Base-by-base conservation (phyloP, 2,113 vertebrate genomes). In the Carettochelys insculpta region DNA sequence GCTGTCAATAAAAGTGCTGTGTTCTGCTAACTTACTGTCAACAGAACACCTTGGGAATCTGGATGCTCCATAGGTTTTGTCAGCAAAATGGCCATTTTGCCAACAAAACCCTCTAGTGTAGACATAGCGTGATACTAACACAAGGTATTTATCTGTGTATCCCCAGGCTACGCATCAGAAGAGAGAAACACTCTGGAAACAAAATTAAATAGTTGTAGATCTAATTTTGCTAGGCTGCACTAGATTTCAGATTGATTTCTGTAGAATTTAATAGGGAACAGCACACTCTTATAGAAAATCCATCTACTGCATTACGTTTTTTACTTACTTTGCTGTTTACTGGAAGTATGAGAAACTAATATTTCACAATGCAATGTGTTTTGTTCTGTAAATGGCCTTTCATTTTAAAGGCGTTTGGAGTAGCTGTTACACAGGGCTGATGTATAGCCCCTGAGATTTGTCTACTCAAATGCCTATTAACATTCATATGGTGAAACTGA, bases 151-250 rank as follows among this genome's bases (percentile, higher is more conserved):
- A 97, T 97, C 95, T 77, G 1, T 89, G 56, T 97, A 82, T 96
- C 97, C 93, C 96, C 91, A 92, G 96, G 97, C 94, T 84, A 97
- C 71, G 90, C 94, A 91, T 92, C 94, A 83, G 78, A 95, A 96
- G 94, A 95, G 83, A 91, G 96, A 87, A 97, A 95, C 92, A 97
- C 89, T 97, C 95, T 76, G 93, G 90, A 96, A 98, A 97, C 94
- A 95, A 97, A 98, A 98, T 98, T 97, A 97, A 97, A 97, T 92
- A 94, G 94, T 96, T 97, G 97, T 96, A 97, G 96, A 98, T 98
- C 96, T 97, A 97, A 98, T 98, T 98, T 98, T 95, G 95, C 96
- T 96, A 91, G 94, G 82, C 94, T 95, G 94, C 97, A 97, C 93
- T 94, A 95, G 97, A 95, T 96, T 96, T 96, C 90, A 95, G 94